A percentile compares a stretch with the other conserved stretches of the same genome.
phyloP scores from a whole-genome alignment of 2,888 invertebrate genomes.

The Caenorhabditis plicata region DNA sequence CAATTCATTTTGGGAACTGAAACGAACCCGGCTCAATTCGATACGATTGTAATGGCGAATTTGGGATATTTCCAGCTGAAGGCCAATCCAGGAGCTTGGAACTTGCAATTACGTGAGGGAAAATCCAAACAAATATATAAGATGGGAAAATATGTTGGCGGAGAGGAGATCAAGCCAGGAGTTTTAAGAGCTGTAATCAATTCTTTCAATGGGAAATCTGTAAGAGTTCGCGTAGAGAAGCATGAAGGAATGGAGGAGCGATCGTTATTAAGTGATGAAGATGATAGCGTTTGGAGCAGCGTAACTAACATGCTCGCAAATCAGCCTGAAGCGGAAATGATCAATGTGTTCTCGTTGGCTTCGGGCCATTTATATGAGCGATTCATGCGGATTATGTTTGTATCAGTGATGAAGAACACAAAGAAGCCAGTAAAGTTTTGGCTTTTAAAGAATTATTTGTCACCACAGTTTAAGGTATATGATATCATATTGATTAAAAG shows the following conservation, averaged over 20 bases:
- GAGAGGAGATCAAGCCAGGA: constrained; percentile 43
- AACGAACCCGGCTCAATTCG: constrained; percentile 73
- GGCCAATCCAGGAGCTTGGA: constrained; percentile 95
- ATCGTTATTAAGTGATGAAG: constrained; percentile 79
- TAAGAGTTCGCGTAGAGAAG: constrained; percentile 74
- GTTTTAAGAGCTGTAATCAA: constrained; percentile 37
- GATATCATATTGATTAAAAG: no score
- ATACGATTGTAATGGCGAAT: constrained; percentile 99
- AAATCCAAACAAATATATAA: constrained; percentile 92
- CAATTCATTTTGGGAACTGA: constrained; percentile 88
- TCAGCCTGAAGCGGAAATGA: constrained; percentile 57
- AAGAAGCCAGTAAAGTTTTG: constrained; percentile 94
- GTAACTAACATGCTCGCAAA: constrained; percentile 27
- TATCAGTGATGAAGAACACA: constrained; percentile 80
- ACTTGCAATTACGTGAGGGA: constrained; percentile 83
- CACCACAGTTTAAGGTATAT: constrained; percentile 93
- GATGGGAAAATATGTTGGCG: constrained; percentile 69
- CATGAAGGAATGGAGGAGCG: constrained; percentile 83
- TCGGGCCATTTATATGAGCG: constrained; percentile 97
- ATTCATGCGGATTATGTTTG: constrained; percentile 88
- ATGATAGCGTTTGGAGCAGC: constrained; percentile 74
- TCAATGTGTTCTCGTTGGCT: constrained; percentile 96
- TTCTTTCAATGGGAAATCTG: constrained; percentile 66
- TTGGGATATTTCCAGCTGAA: constrained; percentile 91
- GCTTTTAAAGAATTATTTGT: constrained; percentile 98